Evolutionary conservation across 35 echinoderm and acorn worm species (phyloP), one percentile per base, ranked within the genome.

Genomic region (Strongylocentrotus purpuratus): DNA sequence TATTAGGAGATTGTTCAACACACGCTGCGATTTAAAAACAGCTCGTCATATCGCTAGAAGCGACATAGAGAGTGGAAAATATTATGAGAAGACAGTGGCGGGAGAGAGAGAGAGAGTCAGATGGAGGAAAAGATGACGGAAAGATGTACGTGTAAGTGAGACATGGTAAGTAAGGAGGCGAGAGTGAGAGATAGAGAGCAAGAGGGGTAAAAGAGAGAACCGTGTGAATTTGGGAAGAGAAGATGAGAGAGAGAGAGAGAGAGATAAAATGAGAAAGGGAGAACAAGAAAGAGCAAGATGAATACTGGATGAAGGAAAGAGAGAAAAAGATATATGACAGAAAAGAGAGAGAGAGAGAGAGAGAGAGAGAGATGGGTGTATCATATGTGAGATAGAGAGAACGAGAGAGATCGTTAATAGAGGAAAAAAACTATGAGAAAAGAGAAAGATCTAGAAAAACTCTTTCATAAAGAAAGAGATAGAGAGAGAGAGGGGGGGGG

Each of bases 11-110:
- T 22, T 28, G 65, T 78, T n/a, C 65, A 78, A 7, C 25, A 4
- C 65, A 78, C 5, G 65, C 65, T 28, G 7, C 65, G 65, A 78
- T 78, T 78, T 89, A 35, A 89, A 17, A 89, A 45, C 45, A 33
- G 32, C 33, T 89, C 87, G 87, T 89, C 87, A 89, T 45, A 0
- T 89, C 33, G 87, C 87, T 89, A 22, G 87, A 46, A 89, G 87
- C 11, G 87, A 33, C 32, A 89, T 33, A 28, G 45, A 46, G 45
- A 89, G 33, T 18, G 6, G 13, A 78, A 78, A 78, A 78, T 78
- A n/a, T n/a, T 78, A 28, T 78, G 22, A n/a, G 65, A 78, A 78
- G 22, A 78, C 65, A n/a, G 35, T n/a, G 65, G 65, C 28, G 22
- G 20, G 22, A 22, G 22, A n/a, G 4, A 50, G 48, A 50, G 8